Evolutionary conservation across 2,113 vertebrate genomes (phyloP), one percentile per base, ranked within the genome.

Genomic region (Silurus meridionalis): DNA sequence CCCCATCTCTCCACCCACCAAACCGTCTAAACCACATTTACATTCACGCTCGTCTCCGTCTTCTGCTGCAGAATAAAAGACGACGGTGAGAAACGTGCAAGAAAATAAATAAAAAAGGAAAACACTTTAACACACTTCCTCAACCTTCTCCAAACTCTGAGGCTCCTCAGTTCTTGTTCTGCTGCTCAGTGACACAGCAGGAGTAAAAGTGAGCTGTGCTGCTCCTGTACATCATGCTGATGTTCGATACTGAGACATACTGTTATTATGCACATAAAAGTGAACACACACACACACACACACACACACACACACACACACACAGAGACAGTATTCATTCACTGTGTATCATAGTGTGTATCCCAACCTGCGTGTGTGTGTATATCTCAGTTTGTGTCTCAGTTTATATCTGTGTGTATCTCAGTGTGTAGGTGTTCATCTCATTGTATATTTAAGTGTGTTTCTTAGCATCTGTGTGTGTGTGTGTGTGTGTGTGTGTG

Each of bases 281-380:
- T 10, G 2, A n/a, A 81, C 69, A 74, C 28, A 63, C 61, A 84
- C 66, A 83, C 64, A 74, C 52, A 46, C 67, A 71, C 25, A 69
- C 66, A 69, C 69, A 72, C 69, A 80, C 75, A 79, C 81, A 50
- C 81, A 69, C 53, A 67, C 71, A 48, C 28, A 52, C 64, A 84
- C 5, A 74, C 50, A 6, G 1, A 37, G 28, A 37, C 28, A 37
- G 28, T 37, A 37, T 37, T 37, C 1, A 1, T 37, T 37, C 28
- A 37, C 28, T 37, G 28, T 37, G 28, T 37, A 37, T 37, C 28
- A 37, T 37, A 37, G 28, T 37, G 28, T 37, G 28, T 37, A 37
- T 37, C 28, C 28, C 28, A 37, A 37, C 28, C 28, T 37, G 28
- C 2, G 28, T 37, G 28, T 37, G 72, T 23, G 72, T 52, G 72